phyloP scores from a whole-genome alignment of 2,797 vertebrate genomes.

The Pteronotus mesoamericanus region DNA sequence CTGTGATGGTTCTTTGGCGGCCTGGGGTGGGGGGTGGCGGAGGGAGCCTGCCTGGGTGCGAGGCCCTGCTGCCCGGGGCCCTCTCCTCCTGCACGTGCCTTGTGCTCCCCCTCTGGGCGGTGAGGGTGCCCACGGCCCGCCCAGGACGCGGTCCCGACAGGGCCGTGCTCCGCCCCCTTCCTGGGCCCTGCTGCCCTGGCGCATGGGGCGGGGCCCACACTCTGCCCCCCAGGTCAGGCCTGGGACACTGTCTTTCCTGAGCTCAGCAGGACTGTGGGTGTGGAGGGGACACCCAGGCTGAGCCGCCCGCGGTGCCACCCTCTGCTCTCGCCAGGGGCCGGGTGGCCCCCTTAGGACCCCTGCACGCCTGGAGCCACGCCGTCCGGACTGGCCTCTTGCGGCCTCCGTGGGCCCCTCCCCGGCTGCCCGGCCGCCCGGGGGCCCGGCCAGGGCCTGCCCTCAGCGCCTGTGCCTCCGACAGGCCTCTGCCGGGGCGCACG shows the following conservation, averaged over 20 bases:
- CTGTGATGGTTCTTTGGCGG: neutral
- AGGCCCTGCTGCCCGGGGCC: rapidly evolving
- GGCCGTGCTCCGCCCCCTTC: neutral
- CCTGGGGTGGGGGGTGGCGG: rapidly evolving
- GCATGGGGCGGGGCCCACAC: rapidly evolving
- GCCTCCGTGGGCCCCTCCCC: rapidly evolving
- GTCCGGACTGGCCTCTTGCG: neutral
- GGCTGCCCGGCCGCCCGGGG: rapidly evolving
- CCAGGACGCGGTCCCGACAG: neutral
- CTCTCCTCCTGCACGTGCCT: neutral
- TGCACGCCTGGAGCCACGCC: neutral
- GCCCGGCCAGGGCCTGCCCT: neutral
- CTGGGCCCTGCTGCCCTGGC: neutral
- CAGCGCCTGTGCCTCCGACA: neutral
- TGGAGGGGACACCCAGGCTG: too few species aligned
- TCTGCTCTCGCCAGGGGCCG: neutral
- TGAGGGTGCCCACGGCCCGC: rapidly evolving
- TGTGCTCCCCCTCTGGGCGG: neutral
- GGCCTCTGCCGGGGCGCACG: neutral
- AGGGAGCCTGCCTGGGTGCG: neutral
- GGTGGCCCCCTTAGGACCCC: neutral
- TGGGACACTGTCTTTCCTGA: neutral
- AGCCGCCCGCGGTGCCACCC: rapidly evolving
- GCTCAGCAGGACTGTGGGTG: neutral
- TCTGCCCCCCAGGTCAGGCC: neutral